phyloP scores from a whole-genome alignment of 1,140 invertebrate species.

The Psilanteris sp. region DNA sequence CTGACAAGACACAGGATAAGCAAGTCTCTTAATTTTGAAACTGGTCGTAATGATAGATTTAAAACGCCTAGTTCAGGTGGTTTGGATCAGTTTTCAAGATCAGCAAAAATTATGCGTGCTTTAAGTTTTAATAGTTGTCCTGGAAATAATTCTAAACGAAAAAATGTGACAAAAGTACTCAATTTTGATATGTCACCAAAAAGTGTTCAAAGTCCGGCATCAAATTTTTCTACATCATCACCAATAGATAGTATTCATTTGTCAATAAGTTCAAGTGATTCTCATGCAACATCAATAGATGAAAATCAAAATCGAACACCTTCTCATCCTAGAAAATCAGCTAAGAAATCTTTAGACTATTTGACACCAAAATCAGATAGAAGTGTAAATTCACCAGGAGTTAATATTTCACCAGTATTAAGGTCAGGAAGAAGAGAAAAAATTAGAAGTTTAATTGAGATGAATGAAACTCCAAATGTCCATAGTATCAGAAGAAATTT shows the following conservation, averaged over 20 bases:
- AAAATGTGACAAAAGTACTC: conserved; percentile 70
- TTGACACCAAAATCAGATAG: conserved; percentile 55
- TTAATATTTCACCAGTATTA: conserved; percentile 60
- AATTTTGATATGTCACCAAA: conserved; percentile 70
- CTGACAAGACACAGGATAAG: conserved; percentile 63
- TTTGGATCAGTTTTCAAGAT: conserved; percentile 66
- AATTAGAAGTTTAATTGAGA: conserved; percentile 63
- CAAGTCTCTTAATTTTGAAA: conserved; percentile 70
- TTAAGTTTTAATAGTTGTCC: conserved; percentile 66
- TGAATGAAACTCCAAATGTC: conserved; percentile 51
- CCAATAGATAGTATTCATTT: conserved; percentile 65
- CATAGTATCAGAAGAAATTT: conserved; percentile 45
- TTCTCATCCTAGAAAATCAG: conserved; percentile 62
- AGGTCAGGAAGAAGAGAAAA: conserved; percentile 58
- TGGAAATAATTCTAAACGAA: conserved; percentile 41
- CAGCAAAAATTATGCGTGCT: conserved; percentile 73
- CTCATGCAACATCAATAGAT: conserved; percentile 69
- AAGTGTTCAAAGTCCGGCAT: conserved; percentile 36
- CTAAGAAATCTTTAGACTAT: conserved; percentile 63
- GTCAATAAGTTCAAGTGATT: conserved; percentile 61
- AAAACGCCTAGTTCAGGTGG: conserved; percentile 58
- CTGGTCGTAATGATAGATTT: conserved; percentile 44
- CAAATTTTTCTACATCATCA: conserved; percentile 55
- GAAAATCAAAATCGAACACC: conserved; percentile 76
- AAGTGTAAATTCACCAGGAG: conserved; percentile 16